A percentile compares a stretch with the other conserved stretches of the same genome.
Conservation (phyloP, 23 tunicate species). For the Styela clava region DNA sequence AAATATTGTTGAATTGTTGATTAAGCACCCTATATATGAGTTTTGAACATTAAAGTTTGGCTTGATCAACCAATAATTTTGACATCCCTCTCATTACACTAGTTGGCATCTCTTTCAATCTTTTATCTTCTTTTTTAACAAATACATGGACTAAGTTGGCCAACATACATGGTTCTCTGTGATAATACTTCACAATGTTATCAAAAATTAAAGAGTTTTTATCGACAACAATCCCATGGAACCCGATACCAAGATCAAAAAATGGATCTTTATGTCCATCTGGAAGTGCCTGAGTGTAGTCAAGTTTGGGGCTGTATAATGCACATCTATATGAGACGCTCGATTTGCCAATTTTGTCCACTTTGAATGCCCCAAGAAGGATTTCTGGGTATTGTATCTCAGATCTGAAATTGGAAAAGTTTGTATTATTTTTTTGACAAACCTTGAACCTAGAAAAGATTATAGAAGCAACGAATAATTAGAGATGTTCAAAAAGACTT, state of each 20-base stretch:
- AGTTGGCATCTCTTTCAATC: background rate
- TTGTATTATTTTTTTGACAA: too few relatives aligned
- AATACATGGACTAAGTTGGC: background rate
- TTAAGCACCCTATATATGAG: too few relatives aligned
- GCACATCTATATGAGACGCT: conserved; percentile 39
- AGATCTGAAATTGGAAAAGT: too few relatives aligned
- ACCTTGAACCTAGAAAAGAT: too few relatives aligned
- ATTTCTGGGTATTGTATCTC: conserved; percentile 37
- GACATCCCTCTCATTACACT: background rate
- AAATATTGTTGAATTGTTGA: too few relatives aligned
- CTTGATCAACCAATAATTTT: background rate
- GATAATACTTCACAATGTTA: background rate
- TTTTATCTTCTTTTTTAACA: background rate
- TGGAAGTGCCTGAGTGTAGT: background rate
- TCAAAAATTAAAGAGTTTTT: background rate
- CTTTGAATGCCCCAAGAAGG: conserved; percentile 39
- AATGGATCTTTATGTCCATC: background rate
- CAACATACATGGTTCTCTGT: background rate
- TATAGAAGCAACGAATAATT: too few relatives aligned
- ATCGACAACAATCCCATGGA: background rate
- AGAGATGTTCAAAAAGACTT: too few relatives aligned
- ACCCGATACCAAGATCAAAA: background rate
- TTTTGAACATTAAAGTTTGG: background rate
- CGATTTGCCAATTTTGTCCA: conserved; percentile 46
- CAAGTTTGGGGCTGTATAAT: conserved; percentile 35